Conservation (phyloP, 2,888 invertebrate species). For the Epinotia bilunana region DNA sequence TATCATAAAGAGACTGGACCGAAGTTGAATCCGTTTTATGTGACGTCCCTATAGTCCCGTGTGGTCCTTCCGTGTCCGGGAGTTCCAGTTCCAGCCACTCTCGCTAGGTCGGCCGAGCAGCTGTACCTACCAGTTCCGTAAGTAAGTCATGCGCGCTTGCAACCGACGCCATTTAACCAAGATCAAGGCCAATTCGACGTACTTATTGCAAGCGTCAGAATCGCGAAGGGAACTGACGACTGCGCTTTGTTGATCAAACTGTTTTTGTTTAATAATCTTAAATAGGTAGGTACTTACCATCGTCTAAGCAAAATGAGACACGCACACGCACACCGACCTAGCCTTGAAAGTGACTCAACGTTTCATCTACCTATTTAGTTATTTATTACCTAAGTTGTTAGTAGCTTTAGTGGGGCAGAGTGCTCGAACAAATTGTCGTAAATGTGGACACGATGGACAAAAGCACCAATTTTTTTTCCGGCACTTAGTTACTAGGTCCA, state of each 20-base stretch:
- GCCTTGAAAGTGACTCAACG: conserved; percentile 2
- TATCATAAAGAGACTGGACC: too few relatives aligned
- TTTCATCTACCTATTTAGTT: background rate
- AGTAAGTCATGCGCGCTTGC: conserved; percentile 19
- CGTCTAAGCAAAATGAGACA: background rate
- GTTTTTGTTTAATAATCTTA: conserved; percentile 44
- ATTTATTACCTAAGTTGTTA: background rate
- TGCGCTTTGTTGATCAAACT: conserved; percentile 46
- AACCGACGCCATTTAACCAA: conserved; percentile 42
- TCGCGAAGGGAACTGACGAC: conserved; percentile 28
- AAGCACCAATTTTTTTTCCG: too few relatives aligned
- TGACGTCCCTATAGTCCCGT: background rate
- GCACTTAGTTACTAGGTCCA: too few relatives aligned
- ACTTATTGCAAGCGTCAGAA: conserved; percentile 28
- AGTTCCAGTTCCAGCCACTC: background rate
- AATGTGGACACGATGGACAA: too few relatives aligned
- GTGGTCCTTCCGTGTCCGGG: background rate
- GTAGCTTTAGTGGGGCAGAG: too few relatives aligned
- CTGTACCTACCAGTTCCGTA: conserved; percentile 13
- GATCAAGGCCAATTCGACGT: conserved; percentile 47
- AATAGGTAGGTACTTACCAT: background rate
- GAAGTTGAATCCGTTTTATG: too few relatives aligned
- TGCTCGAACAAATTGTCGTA: too few relatives aligned
- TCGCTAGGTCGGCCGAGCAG: background rate
- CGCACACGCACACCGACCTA: background rate